Evolutionary conservation across 1,140 invertebrate genomes (phyloP).

Genomic region (Drosophila sturtevanti): DNA sequence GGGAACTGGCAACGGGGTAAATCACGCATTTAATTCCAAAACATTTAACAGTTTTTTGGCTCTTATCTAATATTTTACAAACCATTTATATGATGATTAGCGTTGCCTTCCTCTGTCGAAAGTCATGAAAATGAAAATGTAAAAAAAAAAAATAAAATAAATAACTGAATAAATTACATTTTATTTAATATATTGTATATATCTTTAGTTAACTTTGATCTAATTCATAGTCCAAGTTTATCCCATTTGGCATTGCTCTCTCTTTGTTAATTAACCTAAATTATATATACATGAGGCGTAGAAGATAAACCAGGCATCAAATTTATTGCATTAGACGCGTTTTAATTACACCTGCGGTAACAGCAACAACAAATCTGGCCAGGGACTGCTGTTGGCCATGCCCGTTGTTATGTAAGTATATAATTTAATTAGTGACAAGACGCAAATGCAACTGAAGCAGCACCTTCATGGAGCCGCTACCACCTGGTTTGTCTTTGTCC

Average conservation of each 20-base stretch:
- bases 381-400: constrained; percentile 9
- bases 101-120: background rate
- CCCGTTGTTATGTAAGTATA: constrained; percentile 45
- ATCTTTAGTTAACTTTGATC: background rate
- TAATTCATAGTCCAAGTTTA: background rate
- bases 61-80: constrained; percentile 81
- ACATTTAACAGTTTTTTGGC: constrained; percentile 78
- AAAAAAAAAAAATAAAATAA: background rate
- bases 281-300: constrained; percentile 52
- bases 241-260: background rate
- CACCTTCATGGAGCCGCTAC: background rate
- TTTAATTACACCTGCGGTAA: constrained; percentile 59
- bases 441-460: constrained; percentile 34
- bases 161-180: constrained; percentile 4
- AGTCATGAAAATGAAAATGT: background rate
- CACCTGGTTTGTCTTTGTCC: constrained; percentile 7
- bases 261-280: constrained; percentile 49
- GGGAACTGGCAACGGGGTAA: constrained; percentile 67
- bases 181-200: background rate
- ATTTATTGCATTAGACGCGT: constrained; percentile 58
- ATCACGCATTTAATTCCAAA: constrained; percentile 81
- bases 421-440: constrained; percentile 61
- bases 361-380: constrained; percentile 18
- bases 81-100: constrained; percentile 81
- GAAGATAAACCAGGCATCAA: constrained; percentile 22